Percentiles rank a stretch among this genome's conserved stretches.
phyloP scores from a whole-genome alignment of 2,797 vertebrate species.

The Anas bahamensis region DNA sequence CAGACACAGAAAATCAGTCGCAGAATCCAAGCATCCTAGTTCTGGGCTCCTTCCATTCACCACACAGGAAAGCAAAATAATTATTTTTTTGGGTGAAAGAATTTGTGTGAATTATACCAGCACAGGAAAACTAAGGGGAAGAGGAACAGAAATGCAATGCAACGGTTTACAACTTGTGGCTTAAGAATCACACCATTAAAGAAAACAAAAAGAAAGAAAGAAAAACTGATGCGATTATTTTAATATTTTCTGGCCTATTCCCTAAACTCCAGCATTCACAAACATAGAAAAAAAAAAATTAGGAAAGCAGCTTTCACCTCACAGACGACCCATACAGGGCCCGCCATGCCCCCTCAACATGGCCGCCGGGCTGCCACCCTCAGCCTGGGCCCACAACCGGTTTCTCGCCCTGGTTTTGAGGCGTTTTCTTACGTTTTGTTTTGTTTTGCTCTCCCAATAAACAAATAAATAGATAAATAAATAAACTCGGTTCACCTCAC shows the following conservation, averaged over 20 bases:
- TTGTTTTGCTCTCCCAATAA: no score
- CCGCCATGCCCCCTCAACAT: no score
- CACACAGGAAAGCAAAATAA: neutral
- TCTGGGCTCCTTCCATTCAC: neutral
- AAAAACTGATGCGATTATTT: neutral
- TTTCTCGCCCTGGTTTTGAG: no score
- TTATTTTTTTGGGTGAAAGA: neutral
- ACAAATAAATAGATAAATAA: no score
- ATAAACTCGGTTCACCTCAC: no score
- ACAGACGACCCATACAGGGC: neutral
- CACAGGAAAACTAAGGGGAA: neutral
- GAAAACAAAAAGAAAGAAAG: neutral
- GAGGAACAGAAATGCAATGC: neutral
- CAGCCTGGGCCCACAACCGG: no score
- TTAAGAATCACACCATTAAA: neutral
- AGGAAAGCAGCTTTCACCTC: neutral
- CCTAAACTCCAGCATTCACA: neutral
- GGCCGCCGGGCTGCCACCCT: no score
- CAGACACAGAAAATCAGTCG: fast-evolving
- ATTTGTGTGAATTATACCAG: neutral
- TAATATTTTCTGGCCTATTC: neutral
- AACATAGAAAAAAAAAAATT: neutral
- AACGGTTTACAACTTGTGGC: neutral
- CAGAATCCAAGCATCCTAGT: neutral
- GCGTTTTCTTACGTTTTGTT: no score